phyloP scores from a whole-genome alignment of 2,888 invertebrate genomes.

The Blastobasis adustella region DNA sequence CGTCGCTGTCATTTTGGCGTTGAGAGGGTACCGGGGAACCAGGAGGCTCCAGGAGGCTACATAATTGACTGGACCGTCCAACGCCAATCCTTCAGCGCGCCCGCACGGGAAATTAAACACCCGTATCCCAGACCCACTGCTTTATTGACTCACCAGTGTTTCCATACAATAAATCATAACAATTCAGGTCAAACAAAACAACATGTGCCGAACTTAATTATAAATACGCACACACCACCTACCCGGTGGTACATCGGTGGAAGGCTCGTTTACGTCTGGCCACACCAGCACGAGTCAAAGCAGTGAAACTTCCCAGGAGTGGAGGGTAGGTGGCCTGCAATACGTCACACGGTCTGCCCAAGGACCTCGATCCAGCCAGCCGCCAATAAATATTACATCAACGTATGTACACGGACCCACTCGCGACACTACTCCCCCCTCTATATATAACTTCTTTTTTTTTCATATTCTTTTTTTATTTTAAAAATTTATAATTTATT shows the following conservation, averaged over 20 bases:
- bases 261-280: neutral
- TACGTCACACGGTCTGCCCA: slow-evolving; percentile 56
- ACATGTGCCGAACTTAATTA: slow-evolving; percentile 69
- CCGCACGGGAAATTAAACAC: slow-evolving; percentile 61
- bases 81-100: neutral
- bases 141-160: slow-evolving; percentile 75
- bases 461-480: slow-evolving; percentile 6
- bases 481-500: slow-evolving; percentile 70
- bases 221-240: slow-evolving; percentile 33
- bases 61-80: no score
- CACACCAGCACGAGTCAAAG: neutral
- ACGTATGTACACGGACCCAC: slow-evolving; percentile 68
- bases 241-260: no score
- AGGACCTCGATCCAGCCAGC: slow-evolving; percentile 52
- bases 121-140: slow-evolving; percentile 72
- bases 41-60: no score
- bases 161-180: slow-evolving; percentile 74
- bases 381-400: slow-evolving; percentile 61
- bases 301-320: neutral
- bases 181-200: slow-evolving; percentile 73
- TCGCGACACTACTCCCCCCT: slow-evolving; percentile 50
- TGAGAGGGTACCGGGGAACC: no score
- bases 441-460: slow-evolving; percentile 52
- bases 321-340: neutral
- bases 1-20: neutral